A percentile compares a stretch with the other conserved stretches of the same genome.
Evolutionary conservation across 2,888 invertebrate species (phyloP).

Genomic region (Adelphocoris suturalis): DNA sequence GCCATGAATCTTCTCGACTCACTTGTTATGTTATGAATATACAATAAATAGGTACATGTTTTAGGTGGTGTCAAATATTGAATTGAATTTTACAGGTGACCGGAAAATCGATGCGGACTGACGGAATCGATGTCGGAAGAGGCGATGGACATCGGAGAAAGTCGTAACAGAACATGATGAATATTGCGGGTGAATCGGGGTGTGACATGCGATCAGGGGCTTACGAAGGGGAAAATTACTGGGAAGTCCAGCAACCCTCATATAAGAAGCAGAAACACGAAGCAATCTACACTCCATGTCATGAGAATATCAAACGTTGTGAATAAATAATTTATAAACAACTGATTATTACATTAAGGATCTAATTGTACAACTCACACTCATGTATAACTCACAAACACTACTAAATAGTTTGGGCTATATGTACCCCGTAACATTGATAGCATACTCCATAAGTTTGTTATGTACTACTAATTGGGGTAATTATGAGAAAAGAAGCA

Average conservation of each 20-base stretch:
- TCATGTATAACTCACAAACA: too few relatives aligned
- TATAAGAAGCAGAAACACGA: not conserved
- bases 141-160: slow-evolving; percentile 15
- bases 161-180: not conserved
- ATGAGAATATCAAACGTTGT: not conserved
- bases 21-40: too few relatives aligned
- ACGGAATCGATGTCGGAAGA: not conserved
- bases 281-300: not conserved
- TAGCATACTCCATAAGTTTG: too few relatives aligned
- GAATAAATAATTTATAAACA: not conserved
- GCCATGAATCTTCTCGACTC: too few relatives aligned
- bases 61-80: too few relatives aligned
- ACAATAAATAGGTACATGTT: too few relatives aligned
- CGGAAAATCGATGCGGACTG: not conserved
- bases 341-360: too few relatives aligned
- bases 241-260: not conserved
- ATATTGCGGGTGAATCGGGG: slow-evolving; percentile 1
- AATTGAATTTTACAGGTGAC: not conserved
- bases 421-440: too few relatives aligned
- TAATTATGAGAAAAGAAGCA: too few relatives aligned
- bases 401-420: too few relatives aligned
- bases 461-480: too few relatives aligned
- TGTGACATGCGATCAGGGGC: slow-evolving; percentile 17
- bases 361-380: too few relatives aligned
- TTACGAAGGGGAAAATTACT: slow-evolving; percentile 17